Percentiles rank a stretch among this genome's conserved stretches.
phyloP scores from a whole-genome alignment of 2,888 invertebrate species.

The Limnephilus auricula region DNA sequence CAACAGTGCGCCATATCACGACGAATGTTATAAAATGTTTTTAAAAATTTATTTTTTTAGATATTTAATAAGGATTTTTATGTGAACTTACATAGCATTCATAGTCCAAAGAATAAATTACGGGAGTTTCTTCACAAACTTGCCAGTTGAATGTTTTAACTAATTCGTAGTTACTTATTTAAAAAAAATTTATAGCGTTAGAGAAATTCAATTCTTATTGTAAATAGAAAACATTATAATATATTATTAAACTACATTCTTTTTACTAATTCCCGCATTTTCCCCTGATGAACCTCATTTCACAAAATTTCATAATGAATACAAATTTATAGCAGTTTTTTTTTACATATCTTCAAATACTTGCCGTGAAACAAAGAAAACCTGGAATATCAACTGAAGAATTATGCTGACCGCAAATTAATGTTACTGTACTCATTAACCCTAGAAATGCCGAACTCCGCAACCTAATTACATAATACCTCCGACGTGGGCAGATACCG shows the following conservation, averaged over 20 bases:
- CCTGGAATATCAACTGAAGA: no score
- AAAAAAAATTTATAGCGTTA: not conserved
- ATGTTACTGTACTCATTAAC: no score
- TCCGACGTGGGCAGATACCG: no score
- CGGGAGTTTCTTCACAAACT: not conserved
- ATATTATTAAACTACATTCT: not conserved
- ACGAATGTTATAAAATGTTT: no score
- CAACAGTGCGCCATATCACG: not conserved
- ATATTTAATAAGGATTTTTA: not conserved
- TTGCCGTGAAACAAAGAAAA: no score
- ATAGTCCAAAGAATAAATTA: not conserved
- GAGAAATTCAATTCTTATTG: not conserved
- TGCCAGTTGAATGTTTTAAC: not conserved
- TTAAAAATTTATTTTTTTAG: not conserved
- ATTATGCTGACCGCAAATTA: no score
- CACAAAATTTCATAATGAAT: not conserved
- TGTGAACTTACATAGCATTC: not conserved
- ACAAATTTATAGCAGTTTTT: no score
- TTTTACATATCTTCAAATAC: no score
- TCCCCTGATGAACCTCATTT: not conserved
- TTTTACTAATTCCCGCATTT: not conserved
- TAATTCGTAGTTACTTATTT: not conserved
- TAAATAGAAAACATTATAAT: not conserved
- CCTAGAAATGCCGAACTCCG: no score
- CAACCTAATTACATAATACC: no score